Base-by-base conservation (phyloP, 1,140 invertebrate species). In the Zeugodacus cucurbitae region DNA sequence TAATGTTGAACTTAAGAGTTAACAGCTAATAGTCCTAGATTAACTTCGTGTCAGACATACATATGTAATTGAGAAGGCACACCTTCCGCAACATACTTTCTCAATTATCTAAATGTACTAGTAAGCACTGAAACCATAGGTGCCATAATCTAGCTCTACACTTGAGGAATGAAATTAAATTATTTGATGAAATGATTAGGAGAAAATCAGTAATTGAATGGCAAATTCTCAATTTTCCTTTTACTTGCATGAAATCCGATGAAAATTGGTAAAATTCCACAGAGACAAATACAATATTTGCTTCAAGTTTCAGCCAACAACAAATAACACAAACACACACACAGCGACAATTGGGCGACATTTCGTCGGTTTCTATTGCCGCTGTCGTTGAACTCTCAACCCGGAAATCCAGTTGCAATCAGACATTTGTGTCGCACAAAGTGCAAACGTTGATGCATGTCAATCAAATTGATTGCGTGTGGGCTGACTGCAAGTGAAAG, bases 391-490 rank as follows among this genome's bases (percentile, higher is more conserved):
- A 82, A 82, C 74, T 82, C 34, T 82, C 74, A 82, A 44, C 74
- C 74, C 74, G 74, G 74, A 82, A 82, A 82, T 48, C 41, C 37
- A 48, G 74, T 48, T 82, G n/a, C n/a, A 82, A 48, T 82, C 74
- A 82, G 74, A 82, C 74, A 82, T 82, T 82, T 82, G 44, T 48
- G n/a, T 34, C 41, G n/a, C 74, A 82, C 74, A 82, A 82, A 82
- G 74, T 54, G 41, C 74, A 48, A 82, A 82, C 41, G 37, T 29
- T 82, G 37, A 82, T 82, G 74, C 41, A 82, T 82, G 37, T 82
- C 74, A 82, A 82, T 82, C 74, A 82, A 82, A 48, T 82, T 54
- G 74, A 82, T 82, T 82, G 74, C 74, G 74, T 82, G 74, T 82
- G 41, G 41, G 41, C 44, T 11, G 48, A 54, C 11, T 48, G 34